Conservation (phyloP, 1,140 invertebrate species). For the Lethrus apterus region DNA sequence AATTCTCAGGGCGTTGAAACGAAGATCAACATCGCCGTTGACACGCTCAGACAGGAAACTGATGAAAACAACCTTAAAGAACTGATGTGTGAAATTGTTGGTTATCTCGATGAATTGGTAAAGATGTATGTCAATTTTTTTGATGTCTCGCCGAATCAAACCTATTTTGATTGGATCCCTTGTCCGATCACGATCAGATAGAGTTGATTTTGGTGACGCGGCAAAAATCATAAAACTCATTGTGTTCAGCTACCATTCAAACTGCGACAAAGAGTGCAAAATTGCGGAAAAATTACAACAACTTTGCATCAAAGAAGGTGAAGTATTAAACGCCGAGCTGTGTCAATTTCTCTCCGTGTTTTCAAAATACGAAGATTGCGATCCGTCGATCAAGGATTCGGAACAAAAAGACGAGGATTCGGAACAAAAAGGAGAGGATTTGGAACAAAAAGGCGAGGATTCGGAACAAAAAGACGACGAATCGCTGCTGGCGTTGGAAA, state of each 20-base stretch:
- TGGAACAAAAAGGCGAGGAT: background rate
- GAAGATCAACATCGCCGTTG: conserved; percentile 8
- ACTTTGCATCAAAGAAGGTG: background rate
- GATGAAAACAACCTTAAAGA: background rate
- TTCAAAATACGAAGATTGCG: no score
- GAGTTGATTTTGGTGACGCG: background rate
- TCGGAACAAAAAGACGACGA: background rate
- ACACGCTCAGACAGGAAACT: conserved; percentile 5
- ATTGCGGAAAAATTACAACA: background rate
- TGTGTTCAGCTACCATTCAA: background rate
- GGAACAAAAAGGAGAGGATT: background rate
- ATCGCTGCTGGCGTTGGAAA: background rate
- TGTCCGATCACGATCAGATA: no score
- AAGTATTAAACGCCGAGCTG: conserved; percentile 1
- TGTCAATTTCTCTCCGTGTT: background rate
- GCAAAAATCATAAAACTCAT: background rate
- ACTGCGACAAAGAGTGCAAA: background rate
- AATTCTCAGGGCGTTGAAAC: conserved; percentile 2
- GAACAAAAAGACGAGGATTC: background rate
- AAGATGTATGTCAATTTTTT: no score
- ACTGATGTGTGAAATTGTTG: background rate
- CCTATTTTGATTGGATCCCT: no score
- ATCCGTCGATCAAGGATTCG: no score
- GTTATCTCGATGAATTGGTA: background rate
- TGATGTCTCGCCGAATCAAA: no score